Evolutionary conservation across 2,888 invertebrate species (phyloP).

Genomic region (Actias luna): DNA sequence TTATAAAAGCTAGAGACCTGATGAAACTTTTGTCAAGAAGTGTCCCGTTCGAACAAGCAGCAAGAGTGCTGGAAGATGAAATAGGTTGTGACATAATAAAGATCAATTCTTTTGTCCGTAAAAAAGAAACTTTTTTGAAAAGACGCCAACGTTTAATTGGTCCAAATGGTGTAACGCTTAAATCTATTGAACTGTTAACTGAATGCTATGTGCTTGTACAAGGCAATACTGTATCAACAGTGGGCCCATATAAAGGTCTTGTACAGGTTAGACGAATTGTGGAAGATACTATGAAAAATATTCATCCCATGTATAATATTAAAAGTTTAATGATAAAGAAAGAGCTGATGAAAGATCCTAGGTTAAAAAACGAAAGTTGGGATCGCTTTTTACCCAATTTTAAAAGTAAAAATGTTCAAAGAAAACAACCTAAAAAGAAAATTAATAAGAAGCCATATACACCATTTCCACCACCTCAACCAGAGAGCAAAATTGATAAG

Average conservation of each 20-base stretch:
- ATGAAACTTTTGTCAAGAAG: constrained; percentile 96
- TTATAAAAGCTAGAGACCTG: constrained; percentile 97
- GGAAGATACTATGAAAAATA: constrained; percentile 98
- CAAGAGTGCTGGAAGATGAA: constrained; percentile 93
- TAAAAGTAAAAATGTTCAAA: constrained; percentile 92
- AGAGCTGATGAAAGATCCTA: constrained; percentile 88
- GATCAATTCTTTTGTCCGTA: constrained; percentile 94
- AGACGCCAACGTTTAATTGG: constrained; percentile 97
- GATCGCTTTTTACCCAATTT: constrained; percentile 97
- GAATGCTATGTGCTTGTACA: constrained; percentile 98
- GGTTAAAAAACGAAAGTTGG: constrained; percentile 95
- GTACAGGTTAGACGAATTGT: constrained; percentile 94
- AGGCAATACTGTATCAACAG: constrained; percentile 97
- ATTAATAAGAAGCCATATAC: constrained; percentile 96
- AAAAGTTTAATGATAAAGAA: constrained; percentile 98
- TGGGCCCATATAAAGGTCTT: constrained; percentile 97
- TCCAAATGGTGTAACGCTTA: constrained; percentile 98
- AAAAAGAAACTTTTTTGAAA: constrained; percentile 97
- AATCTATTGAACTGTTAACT: constrained; percentile 97
- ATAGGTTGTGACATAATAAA: constrained; percentile 97
- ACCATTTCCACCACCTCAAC: constrained; percentile 97
- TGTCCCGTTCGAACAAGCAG: constrained; percentile 98
- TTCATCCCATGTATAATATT: constrained; percentile 99
- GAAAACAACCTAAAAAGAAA: constrained; percentile 94
- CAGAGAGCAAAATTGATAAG: constrained; percentile 96